Evolutionary conservation across 2,113 vertebrate species (phyloP).

Genomic region (Corapipo altera): DNA sequence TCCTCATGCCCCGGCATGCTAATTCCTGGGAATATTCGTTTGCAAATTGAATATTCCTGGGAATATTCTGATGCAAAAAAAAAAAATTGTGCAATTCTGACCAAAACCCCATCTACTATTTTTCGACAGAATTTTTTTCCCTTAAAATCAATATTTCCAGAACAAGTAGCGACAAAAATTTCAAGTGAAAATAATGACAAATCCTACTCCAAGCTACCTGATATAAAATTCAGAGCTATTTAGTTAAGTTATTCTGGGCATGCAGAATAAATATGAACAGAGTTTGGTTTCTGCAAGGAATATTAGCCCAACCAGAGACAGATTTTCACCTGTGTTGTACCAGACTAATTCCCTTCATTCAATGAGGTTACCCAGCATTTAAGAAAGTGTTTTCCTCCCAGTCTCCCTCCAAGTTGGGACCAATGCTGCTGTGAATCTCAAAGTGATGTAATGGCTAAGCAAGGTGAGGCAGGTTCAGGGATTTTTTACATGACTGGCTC

Average conservation of each 20-base stretch:
- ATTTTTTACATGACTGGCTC: neutral
- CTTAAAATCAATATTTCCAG: neutral
- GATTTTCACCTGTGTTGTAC: neutral
- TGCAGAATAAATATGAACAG: neutral
- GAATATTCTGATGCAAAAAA: neutral
- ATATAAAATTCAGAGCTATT: neutral
- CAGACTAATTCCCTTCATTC: neutral
- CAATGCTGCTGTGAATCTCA: neutral
- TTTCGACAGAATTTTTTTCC: neutral
- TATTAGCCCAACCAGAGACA: neutral
- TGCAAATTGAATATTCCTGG: neutral
- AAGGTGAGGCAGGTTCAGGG: neutral
- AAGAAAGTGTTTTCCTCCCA: neutral
- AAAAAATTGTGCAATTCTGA: neutral
- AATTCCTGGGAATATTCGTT: neutral
- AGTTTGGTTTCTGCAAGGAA: neutral
- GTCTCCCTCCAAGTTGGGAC: neutral
- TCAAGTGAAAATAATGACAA: neutral
- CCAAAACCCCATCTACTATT: neutral
- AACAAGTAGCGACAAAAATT: neutral
- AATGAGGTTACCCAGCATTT: rapidly evolving
- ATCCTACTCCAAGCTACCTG: neutral
- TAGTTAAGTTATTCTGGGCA: neutral
- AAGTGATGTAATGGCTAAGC: neutral
- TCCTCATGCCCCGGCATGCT: neutral